phyloP scores from a whole-genome alignment of 2,888 invertebrate species.

The Carpatolechia fugitivella region DNA sequence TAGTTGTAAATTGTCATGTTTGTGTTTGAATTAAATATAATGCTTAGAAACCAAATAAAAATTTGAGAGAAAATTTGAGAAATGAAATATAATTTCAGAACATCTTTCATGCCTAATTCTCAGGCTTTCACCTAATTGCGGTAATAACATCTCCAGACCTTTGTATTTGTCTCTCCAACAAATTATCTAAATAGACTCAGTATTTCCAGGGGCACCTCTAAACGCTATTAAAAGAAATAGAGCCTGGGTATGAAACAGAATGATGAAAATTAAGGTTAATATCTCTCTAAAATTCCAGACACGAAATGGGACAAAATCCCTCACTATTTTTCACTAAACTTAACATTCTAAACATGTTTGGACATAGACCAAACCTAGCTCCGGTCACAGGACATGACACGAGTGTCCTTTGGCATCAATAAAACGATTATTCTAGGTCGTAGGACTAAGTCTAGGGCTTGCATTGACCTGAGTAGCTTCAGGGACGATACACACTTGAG shows the following conservation, averaged over 20 bases:
- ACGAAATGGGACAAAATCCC: no score
- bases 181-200: neutral
- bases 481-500: no score
- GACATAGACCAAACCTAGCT: neutral
- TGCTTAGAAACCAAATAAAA: neutral
- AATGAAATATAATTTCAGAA: neutral
- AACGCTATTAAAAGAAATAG: neutral
- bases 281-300: no score
- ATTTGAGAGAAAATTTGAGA: neutral
- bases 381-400: neutral
- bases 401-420: neutral
- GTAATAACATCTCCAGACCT: neutral
- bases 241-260: neutral
- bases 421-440: slow-evolving; percentile 6
- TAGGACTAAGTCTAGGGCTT: neutral
- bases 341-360: neutral
- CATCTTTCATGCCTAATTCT: neutral
- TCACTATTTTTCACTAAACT: no score
- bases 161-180: neutral
- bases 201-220: neutral
- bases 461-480: neutral
- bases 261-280: no score
- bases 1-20: no score
- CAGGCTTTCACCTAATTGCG: neutral
- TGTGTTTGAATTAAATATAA: no score